Evolutionary conservation across 2,797 vertebrate genomes (phyloP).

Genomic region (Epinephelus coioides): DNA sequence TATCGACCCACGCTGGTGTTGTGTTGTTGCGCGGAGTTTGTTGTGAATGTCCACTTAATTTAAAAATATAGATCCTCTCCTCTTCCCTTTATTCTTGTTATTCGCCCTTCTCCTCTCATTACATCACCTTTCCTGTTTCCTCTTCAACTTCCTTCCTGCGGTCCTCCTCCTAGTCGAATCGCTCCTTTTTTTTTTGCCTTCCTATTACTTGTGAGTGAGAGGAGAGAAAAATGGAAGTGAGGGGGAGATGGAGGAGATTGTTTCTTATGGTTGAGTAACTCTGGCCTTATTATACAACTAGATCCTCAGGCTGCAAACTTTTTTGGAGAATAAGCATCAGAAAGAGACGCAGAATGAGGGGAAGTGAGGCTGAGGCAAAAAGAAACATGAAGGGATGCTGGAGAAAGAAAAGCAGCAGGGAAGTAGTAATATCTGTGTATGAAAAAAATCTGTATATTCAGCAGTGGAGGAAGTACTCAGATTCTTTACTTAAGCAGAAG

Average conservation of each 20-base stretch:
- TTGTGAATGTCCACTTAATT: constrained; percentile 18
- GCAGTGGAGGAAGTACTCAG: too few species aligned
- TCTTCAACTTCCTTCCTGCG: constrained; percentile 17
- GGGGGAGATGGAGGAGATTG: constrained; percentile 56
- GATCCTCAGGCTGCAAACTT: constrained; percentile 58
- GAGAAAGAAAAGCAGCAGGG: neutral
- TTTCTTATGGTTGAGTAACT: constrained; percentile 63
- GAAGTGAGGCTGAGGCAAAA: constrained; percentile 4
- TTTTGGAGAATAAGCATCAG: constrained; percentile 26
- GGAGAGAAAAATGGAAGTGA: constrained; percentile 46
- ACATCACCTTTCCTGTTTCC: constrained; percentile 22
- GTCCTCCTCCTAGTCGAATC: neutral
- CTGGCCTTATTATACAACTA: constrained; percentile 60
- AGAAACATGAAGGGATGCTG: constrained; percentile 11
- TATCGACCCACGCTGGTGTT: constrained; percentile 20
- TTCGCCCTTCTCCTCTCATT: constrained; percentile 50
- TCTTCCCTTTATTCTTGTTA: constrained; percentile 11
- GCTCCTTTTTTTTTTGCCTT: neutral
- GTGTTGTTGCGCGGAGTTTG: constrained; percentile 28
- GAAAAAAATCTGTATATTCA: neutral
- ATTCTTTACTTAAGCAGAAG: too few species aligned
- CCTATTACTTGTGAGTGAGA: constrained; percentile 41
- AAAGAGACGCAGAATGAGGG: constrained; percentile 8
- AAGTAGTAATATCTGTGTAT: too few species aligned
- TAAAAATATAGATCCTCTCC: constrained; percentile 27